A percentile compares a stretch with the other conserved stretches of the same genome.
Conservation (phyloP, 2,797 vertebrate species). For the Babyrousa celebensis region DNA sequence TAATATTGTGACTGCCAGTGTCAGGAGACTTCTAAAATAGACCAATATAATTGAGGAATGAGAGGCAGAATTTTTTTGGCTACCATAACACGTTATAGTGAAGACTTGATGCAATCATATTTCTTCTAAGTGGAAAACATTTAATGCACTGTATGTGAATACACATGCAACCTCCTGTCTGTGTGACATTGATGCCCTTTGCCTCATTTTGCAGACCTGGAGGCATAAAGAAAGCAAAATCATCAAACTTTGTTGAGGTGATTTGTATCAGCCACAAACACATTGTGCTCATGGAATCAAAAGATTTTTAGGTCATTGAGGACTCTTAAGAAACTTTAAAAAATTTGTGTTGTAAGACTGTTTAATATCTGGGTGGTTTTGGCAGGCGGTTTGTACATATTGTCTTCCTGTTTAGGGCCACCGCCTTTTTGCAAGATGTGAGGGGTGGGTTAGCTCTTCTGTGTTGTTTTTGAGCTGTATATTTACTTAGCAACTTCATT, state of each 20-base stretch:
- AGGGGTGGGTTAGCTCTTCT: constrained; percentile 83
- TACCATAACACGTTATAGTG: not conserved
- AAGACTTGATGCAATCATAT: constrained; percentile 47
- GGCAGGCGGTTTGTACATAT: constrained; percentile 79
- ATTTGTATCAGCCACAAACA: not conserved
- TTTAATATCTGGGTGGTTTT: constrained; percentile 86
- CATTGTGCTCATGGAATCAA: not conserved
- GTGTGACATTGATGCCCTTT: not conserved
- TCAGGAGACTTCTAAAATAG: not conserved
- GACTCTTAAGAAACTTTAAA: not conserved
- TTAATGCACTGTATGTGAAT: not conserved
- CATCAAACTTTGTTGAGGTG: not conserved
- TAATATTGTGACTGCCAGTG: not conserved
- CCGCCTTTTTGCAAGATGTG: constrained; percentile 85
- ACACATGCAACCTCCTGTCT: not conserved
- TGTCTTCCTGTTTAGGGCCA: constrained; percentile 81
- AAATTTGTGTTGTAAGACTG: constrained; percentile 76
- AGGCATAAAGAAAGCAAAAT: not conserved
- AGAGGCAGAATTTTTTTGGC: not conserved
- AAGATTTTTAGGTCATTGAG: constrained; percentile 20
- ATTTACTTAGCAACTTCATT: constrained; percentile 91
- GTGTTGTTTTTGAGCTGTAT: constrained; percentile 86
- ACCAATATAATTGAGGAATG: not conserved
- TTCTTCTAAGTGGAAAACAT: constrained; percentile 50
- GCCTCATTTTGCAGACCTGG: not conserved